Percentiles rank a stretch among this genome's conserved stretches.
Conservation (phyloP, 2,797 vertebrate species). For the Malurus leucopterus region DNA sequence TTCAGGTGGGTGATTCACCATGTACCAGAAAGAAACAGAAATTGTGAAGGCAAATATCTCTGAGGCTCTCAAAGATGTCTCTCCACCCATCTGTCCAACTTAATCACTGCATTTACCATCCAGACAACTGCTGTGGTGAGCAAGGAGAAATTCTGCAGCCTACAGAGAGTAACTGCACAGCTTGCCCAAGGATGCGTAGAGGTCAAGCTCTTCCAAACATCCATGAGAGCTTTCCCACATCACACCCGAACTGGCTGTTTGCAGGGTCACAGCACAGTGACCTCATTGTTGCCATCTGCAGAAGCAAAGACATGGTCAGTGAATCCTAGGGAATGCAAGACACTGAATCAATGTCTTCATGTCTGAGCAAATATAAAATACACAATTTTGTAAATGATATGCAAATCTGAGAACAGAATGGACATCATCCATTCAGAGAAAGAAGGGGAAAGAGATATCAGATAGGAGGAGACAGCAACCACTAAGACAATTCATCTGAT, state of each 20-base stretch:
- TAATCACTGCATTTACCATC: background rate
- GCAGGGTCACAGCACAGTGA: background rate
- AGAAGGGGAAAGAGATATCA: background rate
- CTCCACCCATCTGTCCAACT: background rate
- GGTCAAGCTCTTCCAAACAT: background rate
- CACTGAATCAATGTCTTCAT: background rate
- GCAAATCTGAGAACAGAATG: background rate
- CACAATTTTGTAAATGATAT: background rate
- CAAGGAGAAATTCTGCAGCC: background rate
- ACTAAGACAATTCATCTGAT: background rate
- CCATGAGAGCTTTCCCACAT: background rate
- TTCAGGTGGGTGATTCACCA: background rate
- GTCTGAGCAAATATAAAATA: background rate
- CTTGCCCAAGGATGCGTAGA: background rate
- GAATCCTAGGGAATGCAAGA: background rate
- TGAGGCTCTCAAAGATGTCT: background rate
- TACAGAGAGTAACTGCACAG: background rate
- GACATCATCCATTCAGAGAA: background rate
- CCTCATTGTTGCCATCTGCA: background rate
- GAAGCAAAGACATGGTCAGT: background rate
- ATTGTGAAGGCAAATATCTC: background rate
- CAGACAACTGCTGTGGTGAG: background rate
- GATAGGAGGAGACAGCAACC: background rate
- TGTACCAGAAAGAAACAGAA: background rate
- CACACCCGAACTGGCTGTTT: background rate